These are phyloP conservation scores for Grus americana DNA, from an alignment of 2,113 vertebrate genomes.

Conservation along the genomic window DNA sequence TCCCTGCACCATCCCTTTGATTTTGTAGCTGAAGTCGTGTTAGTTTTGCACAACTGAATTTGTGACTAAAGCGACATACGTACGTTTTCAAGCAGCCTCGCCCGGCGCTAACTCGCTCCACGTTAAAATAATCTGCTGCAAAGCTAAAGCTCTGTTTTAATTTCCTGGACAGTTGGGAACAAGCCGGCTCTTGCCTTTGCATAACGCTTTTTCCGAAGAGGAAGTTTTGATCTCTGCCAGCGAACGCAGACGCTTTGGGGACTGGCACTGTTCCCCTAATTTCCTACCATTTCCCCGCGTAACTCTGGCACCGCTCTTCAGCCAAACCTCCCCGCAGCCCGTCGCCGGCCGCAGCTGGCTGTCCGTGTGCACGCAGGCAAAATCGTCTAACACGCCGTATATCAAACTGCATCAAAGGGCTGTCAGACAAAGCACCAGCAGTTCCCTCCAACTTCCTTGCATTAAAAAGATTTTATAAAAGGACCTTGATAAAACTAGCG, in stretches of 20 bases:
- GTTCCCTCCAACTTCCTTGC: slow-evolving; percentile 60
- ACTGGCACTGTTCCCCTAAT: not conserved
- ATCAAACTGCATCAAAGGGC: slow-evolving; percentile 68
- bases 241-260: not conserved
- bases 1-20: not conserved
- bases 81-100: not conserved
- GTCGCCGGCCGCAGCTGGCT: slow-evolving; percentile 56
- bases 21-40: not conserved
- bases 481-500: slow-evolving; percentile 69
- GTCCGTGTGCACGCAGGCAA: slow-evolving; percentile 5
- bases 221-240: not conserved
- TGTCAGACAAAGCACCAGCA: slow-evolving; percentile 23
- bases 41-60: not conserved
- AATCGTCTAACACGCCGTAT: not conserved
- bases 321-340: not conserved
- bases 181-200: not conserved
- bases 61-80: not conserved
- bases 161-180: slow-evolving; percentile 5
- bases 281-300: not conserved
- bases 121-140: not conserved
- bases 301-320: not conserved
- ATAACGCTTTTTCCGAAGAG: accelerated
- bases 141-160: not conserved
- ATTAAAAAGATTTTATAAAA: slow-evolving; percentile 59
- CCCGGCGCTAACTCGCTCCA: not conserved